Evolutionary conservation across 2,113 vertebrate genomes (phyloP).

Genomic region (Crotalus viridis): DNA sequence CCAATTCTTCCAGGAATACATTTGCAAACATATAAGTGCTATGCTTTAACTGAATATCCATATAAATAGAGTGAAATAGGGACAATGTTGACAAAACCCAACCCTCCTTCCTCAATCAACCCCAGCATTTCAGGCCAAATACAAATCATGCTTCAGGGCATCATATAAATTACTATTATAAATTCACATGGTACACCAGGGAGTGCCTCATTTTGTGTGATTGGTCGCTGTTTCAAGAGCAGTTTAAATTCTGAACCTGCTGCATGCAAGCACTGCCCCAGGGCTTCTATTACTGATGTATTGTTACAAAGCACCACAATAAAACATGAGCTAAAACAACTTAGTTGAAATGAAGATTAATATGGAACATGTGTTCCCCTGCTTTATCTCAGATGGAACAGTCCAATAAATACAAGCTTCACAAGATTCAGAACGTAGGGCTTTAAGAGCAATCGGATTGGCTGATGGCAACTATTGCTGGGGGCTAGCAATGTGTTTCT

Average conservation of each 20-base stretch:
- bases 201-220: slow-evolving; percentile 79
- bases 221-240: slow-evolving; percentile 75
- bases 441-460: slow-evolving; percentile 23
- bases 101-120: slow-evolving; percentile 44
- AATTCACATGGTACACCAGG: slow-evolving; percentile 80
- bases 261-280: slow-evolving; percentile 75
- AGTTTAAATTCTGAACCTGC: slow-evolving; percentile 76
- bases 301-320: slow-evolving; percentile 79
- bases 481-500: slow-evolving; percentile 57
- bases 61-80: slow-evolving; percentile 35
- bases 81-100: slow-evolving; percentile 43
- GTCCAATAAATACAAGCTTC: slow-evolving; percentile 59
- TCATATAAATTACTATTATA: slow-evolving; percentile 79
- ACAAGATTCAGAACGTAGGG: slow-evolving; percentile 33
- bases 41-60: slow-evolving; percentile 41
- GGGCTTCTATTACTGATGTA: slow-evolving; percentile 78
- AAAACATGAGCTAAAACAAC: slow-evolving; percentile 81
- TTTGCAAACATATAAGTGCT: slow-evolving; percentile 23
- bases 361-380: slow-evolving; percentile 73
- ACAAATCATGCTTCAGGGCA: slow-evolving; percentile 77
- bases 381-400: slow-evolving; percentile 55
- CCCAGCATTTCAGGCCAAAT: slow-evolving; percentile 68
- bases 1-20: background rate
- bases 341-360: slow-evolving; percentile 83
- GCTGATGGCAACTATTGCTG: slow-evolving; percentile 16